phyloP scores from a whole-genome alignment of 2,797 vertebrate species.

The Falco berigora region DNA sequence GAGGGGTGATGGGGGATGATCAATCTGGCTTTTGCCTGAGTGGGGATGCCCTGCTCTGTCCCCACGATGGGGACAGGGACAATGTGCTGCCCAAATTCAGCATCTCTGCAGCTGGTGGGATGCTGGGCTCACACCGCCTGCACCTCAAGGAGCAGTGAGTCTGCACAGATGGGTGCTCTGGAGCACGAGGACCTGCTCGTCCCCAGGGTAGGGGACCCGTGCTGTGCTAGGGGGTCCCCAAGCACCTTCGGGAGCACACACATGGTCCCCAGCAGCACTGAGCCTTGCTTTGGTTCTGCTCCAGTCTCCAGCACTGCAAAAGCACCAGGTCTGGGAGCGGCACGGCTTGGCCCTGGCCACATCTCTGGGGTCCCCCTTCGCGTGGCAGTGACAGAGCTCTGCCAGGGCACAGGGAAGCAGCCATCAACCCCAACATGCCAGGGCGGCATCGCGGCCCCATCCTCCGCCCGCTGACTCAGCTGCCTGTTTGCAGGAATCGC shows the following conservation, averaged over 20 bases:
- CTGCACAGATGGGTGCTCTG: background rate
- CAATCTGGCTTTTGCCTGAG: background rate
- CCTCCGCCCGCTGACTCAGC: constrained; percentile 37
- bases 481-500: background rate
- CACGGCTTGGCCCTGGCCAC: rapidly evolving
- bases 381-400: background rate
- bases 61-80: rapidly evolving
- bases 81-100: background rate
- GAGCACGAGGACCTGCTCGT: background rate
- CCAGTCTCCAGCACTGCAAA: background rate
- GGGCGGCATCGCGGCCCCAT: background rate
- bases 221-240: background rate
- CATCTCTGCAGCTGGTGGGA: background rate
- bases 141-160: background rate
- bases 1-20: rapidly evolving
- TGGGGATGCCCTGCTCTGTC: rapidly evolving
- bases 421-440: background rate
- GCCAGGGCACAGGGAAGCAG: background rate
- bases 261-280: rapidly evolving
- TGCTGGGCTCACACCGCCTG: rapidly evolving
- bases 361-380: rapidly evolving
- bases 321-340: background rate
- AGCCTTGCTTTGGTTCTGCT: background rate
- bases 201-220: rapidly evolving
- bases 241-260: rapidly evolving